A percentile compares a stretch with the other conserved stretches of the same genome.
These are phyloP conservation scores for Eugnorisma glareosa DNA, from an alignment of 2,888 invertebrate genomes.

Conservation along the genomic window DNA sequence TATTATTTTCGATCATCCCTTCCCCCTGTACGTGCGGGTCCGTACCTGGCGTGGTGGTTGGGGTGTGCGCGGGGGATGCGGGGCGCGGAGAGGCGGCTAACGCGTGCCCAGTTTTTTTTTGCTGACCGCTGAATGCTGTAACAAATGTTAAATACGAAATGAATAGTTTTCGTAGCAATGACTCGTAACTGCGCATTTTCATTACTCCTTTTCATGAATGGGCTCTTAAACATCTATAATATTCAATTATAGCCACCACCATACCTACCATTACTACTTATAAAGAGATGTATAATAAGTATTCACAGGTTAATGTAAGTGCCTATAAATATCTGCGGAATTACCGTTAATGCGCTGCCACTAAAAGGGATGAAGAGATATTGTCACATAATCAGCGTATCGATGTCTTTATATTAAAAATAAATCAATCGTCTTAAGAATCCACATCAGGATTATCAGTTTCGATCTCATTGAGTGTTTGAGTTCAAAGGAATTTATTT, in stretches of 20 bases:
- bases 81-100: slow-evolving; percentile 77
- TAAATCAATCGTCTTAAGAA: slow-evolving; percentile 80
- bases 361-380: slow-evolving; percentile 64
- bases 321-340: slow-evolving; percentile 53
- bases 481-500: slow-evolving; percentile 73
- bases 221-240: slow-evolving; percentile 10
- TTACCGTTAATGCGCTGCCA: slow-evolving; percentile 56
- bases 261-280: not conserved
- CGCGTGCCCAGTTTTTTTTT: slow-evolving; percentile 88
- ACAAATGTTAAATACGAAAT: slow-evolving; percentile 70
- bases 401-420: slow-evolving; percentile 74
- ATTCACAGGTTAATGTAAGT: slow-evolving; percentile 49
- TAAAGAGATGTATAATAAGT: slow-evolving; percentile 10
- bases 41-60: slow-evolving; percentile 86
- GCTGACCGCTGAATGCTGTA: slow-evolving; percentile 82
- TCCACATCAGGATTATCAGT: slow-evolving; percentile 74
- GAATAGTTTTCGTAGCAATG: slow-evolving; percentile 40
- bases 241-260: slow-evolving; percentile 1
- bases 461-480: slow-evolving; percentile 74
- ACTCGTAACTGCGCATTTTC: slow-evolving; percentile 21
- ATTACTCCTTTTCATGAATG: slow-evolving; percentile 18
- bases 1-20: slow-evolving; percentile 91
- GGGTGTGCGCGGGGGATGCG: slow-evolving; percentile 68
- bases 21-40: slow-evolving; percentile 88
- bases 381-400: slow-evolving; percentile 71